Evolutionary conservation across 2,888 invertebrate genomes (phyloP), one percentile per base, ranked within the genome.

Genomic region (Ophioninae sp.): DNA sequence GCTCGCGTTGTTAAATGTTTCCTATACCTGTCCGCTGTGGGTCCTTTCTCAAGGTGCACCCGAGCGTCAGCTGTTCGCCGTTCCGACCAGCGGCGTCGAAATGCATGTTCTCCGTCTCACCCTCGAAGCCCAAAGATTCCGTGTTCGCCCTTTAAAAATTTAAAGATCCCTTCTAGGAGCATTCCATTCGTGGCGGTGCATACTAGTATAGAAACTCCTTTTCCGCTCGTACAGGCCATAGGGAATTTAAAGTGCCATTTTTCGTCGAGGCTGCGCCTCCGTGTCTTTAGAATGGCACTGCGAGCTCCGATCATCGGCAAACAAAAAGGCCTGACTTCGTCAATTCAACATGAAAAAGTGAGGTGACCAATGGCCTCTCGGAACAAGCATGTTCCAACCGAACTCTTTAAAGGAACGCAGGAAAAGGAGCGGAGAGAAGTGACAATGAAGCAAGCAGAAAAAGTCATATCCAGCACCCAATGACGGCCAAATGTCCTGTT

Each of bases 101-200:
- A 30, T 59, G 65, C 83, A 61, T 61, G 30, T 30, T 65, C 74
- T 39, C 56, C 17, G 41, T 73, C 63, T 74, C 56, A 51, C 65
- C 51, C 71, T 68, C 67, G 69, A 73, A 17, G 59, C 58, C 75
- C 56, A 81, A 59, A 65, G 72, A 79, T 58, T 81, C 67, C 37
- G 58, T 61, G 69, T 74, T 79, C 82, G 86, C 87, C 90, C 89
- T 88, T 91, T 91, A 90, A 91, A 91, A 89, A 80, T 90, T 91
- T 91, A 91, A 91, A 91, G 89, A 87, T 86, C 90, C 81, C 56
- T 69, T 64, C 23, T 17, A 51, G 23, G 74, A 58, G 73, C 37
- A 77, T 77, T 58, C 44, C 73, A 80, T 83, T 79, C 83, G 72
- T n/a, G 41, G 9, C 10, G 39, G 61, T n/a, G 20, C 22, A 41